These are phyloP conservation scores for Drosophila neonasuta DNA, from an alignment of 2,888 invertebrate genomes.

Conservation along the genomic window DNA sequence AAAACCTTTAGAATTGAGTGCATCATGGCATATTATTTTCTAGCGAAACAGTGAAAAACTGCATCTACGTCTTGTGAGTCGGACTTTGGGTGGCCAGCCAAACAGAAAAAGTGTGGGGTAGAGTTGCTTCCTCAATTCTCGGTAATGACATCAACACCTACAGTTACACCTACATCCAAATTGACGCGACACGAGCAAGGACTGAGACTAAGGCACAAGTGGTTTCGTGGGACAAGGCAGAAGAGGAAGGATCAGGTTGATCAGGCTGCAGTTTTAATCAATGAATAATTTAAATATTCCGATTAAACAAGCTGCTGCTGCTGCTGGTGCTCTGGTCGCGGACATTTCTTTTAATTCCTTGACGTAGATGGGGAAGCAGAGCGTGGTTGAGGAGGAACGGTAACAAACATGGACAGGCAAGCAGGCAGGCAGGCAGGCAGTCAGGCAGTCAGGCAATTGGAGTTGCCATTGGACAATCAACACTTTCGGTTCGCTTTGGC, in stretches of 20 bases:
- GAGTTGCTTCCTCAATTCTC: conserved; percentile 47
- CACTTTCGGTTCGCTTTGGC: conserved; percentile 56
- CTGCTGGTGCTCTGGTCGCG: conserved; percentile 36
- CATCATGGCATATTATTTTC: background rate
- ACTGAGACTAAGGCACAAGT: conserved; percentile 18
- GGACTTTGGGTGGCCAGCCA: conserved; percentile 43
- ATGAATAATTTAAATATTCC: conserved; percentile 81
- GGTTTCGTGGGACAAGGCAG: background rate
- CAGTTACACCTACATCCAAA: conserved; percentile 38
- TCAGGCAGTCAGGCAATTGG: conserved; percentile 13
- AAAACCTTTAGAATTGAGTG: background rate
- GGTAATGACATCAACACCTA: conserved; percentile 63
- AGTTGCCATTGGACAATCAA: conserved; percentile 70
- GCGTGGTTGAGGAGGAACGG: background rate
- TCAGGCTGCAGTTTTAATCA: conserved; percentile 78
- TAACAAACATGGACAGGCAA: background rate
- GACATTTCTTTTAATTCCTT: conserved; percentile 77
- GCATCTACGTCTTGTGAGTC: conserved; percentile 25
- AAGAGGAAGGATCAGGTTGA: conserved; percentile 23
- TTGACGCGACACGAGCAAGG: conserved; percentile 47
- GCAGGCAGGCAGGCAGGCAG: background rate
- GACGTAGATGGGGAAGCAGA: conserved; percentile 10
- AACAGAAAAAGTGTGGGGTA: no score
- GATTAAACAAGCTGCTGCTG: conserved; percentile 72
- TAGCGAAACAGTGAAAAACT: background rate